Evolutionary conservation across 1,140 invertebrate species (phyloP).

Genomic region (Conus ventricosus): DNA sequence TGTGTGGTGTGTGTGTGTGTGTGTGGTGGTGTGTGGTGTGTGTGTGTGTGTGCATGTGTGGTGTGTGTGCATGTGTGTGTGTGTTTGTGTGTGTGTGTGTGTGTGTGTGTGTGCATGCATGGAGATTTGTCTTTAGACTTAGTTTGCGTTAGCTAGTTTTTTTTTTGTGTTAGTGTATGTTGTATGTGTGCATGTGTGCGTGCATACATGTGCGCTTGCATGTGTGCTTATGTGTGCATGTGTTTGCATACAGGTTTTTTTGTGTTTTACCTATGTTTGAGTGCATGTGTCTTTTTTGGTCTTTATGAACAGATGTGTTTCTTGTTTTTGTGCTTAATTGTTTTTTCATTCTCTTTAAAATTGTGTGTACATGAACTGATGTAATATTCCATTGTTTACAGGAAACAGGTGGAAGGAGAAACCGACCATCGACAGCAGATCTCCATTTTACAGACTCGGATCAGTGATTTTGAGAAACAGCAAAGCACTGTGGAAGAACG

Average conservation of each 20-base stretch:
- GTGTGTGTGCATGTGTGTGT: background rate
- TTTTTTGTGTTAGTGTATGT: no score
- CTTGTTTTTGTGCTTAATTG: background rate
- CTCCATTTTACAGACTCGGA: slow-evolving; percentile 41
- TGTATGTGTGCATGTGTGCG: no score
- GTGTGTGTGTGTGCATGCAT: background rate
- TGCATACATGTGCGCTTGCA: background rate
- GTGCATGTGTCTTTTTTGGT: no score
- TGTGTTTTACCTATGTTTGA: no score
- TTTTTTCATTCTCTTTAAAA: background rate
- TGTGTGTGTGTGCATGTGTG: no score
- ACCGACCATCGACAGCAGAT: slow-evolving; percentile 51
- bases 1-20: background rate
- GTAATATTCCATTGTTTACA: background rate
- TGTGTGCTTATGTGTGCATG: background rate
- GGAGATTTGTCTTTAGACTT: background rate
- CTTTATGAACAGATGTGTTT: background rate
- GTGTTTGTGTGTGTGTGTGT: background rate
- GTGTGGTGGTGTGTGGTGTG: no score
- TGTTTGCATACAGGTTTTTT: no score
- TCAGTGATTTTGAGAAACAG: slow-evolving; percentile 51
- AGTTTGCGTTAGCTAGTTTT: no score
- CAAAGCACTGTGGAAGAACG: slow-evolving; percentile 52
- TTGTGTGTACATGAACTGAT: background rate
- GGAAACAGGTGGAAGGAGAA: slow-evolving; percentile 50